Conservation (phyloP, 1,140 invertebrate genomes). For the Cotesia chilonis region DNA sequence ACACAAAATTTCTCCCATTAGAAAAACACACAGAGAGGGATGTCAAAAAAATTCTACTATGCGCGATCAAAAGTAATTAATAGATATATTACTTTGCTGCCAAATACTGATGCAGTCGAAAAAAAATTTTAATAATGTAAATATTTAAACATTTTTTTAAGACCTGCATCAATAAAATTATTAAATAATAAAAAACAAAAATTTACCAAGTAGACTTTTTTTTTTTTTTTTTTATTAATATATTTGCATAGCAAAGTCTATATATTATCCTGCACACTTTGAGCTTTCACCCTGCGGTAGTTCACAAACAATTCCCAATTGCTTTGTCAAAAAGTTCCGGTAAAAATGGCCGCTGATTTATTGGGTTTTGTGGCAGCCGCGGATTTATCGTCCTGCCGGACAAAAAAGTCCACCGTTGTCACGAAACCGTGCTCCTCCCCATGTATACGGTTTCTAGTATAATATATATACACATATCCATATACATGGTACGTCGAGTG, state of each 20-base stretch:
- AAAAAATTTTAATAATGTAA: too few species aligned
- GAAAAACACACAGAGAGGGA: background rate
- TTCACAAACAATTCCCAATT: constrained; percentile 59
- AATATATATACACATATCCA: too few species aligned
- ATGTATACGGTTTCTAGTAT: constrained; percentile 31
- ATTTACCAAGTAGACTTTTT: too few species aligned
- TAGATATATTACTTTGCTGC: too few species aligned
- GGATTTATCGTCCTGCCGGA: constrained; percentile 40
- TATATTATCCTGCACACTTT: constrained; percentile 13
- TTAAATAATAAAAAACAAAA: too few species aligned
- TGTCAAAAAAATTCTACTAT: too few species aligned
- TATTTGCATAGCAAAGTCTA: constrained; percentile 35
- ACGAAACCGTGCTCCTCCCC: constrained; percentile 40
- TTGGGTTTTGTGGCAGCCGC: constrained; percentile 41
- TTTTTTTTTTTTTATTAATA: background rate
- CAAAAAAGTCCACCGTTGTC: constrained; percentile 32
- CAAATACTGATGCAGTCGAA: too few species aligned
- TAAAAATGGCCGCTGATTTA: constrained; percentile 55
- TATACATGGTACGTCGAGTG: background rate
- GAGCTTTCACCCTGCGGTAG: constrained; percentile 28
- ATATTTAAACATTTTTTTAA: too few species aligned
- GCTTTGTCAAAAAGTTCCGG: constrained; percentile 56
- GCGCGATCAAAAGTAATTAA: too few species aligned
- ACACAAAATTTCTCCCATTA: constrained; percentile 1
- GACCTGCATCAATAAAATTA: too few species aligned